These are phyloP conservation scores for Torymus texanus DNA, from an alignment of 2,888 invertebrate genomes.

Conservation along the genomic window DNA sequence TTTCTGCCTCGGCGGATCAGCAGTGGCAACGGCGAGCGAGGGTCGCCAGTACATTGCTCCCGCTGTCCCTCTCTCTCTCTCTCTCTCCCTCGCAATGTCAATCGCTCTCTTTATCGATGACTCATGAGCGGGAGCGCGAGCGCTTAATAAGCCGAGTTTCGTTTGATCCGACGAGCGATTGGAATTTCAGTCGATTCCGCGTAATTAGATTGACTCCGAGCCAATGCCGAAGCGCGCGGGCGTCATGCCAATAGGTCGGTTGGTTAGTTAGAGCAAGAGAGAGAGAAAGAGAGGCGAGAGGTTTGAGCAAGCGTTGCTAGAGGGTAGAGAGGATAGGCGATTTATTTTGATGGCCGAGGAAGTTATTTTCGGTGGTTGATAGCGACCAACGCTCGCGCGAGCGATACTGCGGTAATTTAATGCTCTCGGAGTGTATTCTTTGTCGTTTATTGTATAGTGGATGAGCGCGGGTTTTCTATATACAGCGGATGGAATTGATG, in stretches of 20 bases:
- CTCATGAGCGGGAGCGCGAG: constrained; percentile 18
- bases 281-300: no score
- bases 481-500: no score
- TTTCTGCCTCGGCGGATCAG: constrained; percentile 16
- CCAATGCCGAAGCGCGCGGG: background rate
- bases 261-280: no score
- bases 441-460: no score
- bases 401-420: background rate
- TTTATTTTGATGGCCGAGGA: constrained; percentile 9
- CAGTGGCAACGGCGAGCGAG: constrained; percentile 1
- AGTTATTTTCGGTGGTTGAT: constrained; percentile 2
- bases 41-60: constrained; percentile 48
- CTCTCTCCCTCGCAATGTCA: constrained; percentile 14
- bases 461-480: no score
- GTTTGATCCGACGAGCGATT: constrained; percentile 24
- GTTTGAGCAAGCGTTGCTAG: no score
- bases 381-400: no score
- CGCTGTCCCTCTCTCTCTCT: background rate
- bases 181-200: constrained; percentile 39
- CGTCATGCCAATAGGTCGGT: constrained; percentile 21
- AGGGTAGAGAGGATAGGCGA: no score
- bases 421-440: background rate
- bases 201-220: constrained; percentile 34
- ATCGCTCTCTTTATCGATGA: constrained; percentile 35
- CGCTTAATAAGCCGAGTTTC: constrained; percentile 17